phyloP scores from a whole-genome alignment of 1,140 invertebrate genomes.

The Macrocentrus cingulum region DNA sequence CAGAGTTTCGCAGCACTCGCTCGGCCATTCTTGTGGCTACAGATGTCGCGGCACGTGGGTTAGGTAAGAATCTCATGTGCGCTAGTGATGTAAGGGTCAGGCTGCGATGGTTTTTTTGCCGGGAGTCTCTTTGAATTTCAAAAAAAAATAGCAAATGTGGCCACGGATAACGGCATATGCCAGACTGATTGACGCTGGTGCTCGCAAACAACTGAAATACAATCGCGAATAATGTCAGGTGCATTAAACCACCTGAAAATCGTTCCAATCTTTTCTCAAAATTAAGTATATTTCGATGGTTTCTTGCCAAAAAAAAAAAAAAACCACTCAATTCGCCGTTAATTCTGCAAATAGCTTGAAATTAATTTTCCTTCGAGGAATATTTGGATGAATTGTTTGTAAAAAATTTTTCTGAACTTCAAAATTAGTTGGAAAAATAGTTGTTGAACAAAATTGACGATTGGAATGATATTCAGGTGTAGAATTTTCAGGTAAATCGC shows the following conservation, averaged over 20 bases:
- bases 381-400: too few species aligned
- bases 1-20: slow-evolving; percentile 75
- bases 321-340: too few species aligned
- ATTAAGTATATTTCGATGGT: too few species aligned
- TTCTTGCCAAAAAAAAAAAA: too few species aligned
- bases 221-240: not conserved
- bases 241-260: too few species aligned
- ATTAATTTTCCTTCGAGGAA: too few species aligned
- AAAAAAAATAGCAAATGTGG: slow-evolving; percentile 46
- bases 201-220: slow-evolving; percentile 26
- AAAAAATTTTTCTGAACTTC: too few species aligned
- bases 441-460: not conserved
- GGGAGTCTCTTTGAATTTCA: slow-evolving; percentile 35
- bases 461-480: slow-evolving; percentile 3
- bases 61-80: slow-evolving; percentile 67
- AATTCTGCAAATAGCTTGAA: too few species aligned
- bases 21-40: slow-evolving; percentile 79
- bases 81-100: slow-evolving; percentile 58
- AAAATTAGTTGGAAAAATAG: too few species aligned
- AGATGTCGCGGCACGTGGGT: slow-evolving; percentile 81
- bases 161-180: slow-evolving; percentile 59
- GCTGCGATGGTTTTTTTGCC: slow-evolving; percentile 58
- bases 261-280: too few species aligned
- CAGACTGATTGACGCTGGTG: slow-evolving; percentile 57
- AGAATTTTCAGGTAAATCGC: slow-evolving; percentile 12